These are phyloP conservation scores for Penaeus monodon DNA, from an alignment of 2,888 invertebrate genomes.

Conservation along the genomic window DNA sequence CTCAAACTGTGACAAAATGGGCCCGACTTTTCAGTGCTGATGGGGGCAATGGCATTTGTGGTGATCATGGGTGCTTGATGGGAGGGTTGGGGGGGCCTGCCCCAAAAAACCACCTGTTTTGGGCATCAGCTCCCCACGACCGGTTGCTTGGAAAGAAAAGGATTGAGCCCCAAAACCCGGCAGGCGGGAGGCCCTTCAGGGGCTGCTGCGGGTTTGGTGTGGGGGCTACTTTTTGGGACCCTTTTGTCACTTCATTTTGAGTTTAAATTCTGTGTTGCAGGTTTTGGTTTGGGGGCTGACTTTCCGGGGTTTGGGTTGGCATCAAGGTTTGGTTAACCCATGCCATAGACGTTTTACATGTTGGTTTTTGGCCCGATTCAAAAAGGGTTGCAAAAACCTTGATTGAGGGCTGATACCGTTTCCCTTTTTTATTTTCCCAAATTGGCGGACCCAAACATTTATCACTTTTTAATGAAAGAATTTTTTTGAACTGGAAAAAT, in stretches of 20 bases:
- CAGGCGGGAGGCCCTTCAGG: conserved; percentile 9
- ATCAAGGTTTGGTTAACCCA: no score
- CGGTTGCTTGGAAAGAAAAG: conserved; percentile 37
- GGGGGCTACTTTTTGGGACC: no score
- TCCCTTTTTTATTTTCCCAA: no score
- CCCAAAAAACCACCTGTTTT: background rate
- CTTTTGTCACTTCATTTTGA: no score
- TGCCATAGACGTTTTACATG: no score
- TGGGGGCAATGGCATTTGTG: conserved; percentile 17
- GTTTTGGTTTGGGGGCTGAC: no score
- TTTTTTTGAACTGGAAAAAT: background rate
- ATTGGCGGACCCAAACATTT: background rate
- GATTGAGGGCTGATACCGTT: conserved; percentile 7
- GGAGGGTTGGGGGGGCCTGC: conserved; percentile 19
- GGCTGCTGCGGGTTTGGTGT: no score
- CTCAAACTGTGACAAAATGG: conserved; percentile 56
- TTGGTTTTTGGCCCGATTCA: no score
- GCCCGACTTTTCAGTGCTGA: conserved; percentile 51
- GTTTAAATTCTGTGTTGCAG: no score
- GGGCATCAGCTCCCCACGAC: conserved; percentile 27
- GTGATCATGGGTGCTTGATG: background rate
- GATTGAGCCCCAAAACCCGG: conserved; percentile 27
- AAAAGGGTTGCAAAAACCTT: no score
- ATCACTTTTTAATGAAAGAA: no score
- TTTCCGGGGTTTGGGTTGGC: no score